phyloP scores from a whole-genome alignment of 2,113 vertebrate genomes.

The Smithornis capensis region DNA sequence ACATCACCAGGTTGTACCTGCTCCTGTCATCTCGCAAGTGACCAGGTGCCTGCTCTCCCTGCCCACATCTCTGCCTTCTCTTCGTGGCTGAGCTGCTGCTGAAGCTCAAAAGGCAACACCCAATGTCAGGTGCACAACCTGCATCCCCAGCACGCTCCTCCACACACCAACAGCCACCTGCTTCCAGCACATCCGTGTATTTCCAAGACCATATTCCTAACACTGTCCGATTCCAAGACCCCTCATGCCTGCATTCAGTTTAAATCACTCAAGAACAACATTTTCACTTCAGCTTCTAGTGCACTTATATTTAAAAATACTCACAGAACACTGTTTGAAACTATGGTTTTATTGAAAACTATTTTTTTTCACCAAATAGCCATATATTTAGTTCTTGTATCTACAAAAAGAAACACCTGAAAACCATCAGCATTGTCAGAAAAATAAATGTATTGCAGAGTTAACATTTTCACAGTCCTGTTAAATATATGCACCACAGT shows the following conservation, averaged over 20 bases:
- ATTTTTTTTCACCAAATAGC: background rate
- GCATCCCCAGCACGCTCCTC: rapidly evolving
- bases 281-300: background rate
- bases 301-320: background rate
- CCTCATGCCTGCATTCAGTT: background rate
- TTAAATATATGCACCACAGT: background rate
- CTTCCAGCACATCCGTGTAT: background rate
- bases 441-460: background rate
- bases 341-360: constrained; percentile 33
- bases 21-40: background rate
- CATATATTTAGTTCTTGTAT: background rate
- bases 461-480: background rate
- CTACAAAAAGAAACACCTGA: background rate
- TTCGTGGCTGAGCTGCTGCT: background rate
- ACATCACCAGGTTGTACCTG: rapidly evolving
- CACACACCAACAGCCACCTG: background rate
- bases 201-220: background rate
- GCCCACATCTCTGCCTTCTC: background rate
- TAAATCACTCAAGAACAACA: rapidly evolving
- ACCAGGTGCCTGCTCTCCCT: background rate
- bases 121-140: rapidly evolving
- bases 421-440: background rate
- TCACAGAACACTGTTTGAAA: background rate
- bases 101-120: background rate
- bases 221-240: rapidly evolving